phyloP scores from a whole-genome alignment of 1,140 invertebrate genomes.

The Heliconius eleuchia region DNA sequence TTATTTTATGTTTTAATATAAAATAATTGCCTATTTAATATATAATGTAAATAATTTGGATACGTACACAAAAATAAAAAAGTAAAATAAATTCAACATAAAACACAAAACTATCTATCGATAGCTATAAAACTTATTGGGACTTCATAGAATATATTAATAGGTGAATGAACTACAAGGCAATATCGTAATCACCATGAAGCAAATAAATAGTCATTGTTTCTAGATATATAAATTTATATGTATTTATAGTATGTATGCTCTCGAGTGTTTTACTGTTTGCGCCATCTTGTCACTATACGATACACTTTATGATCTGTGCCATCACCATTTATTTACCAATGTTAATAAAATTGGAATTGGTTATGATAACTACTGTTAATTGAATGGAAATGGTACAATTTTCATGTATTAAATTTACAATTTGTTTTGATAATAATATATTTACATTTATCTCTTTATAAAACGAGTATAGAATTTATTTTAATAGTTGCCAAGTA shows the following conservation, averaged over 20 bases:
- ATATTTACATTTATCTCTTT: background rate
- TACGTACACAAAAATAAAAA: background rate
- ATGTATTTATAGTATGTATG: background rate
- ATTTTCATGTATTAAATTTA: background rate
- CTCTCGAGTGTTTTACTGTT: background rate
- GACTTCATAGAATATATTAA: background rate
- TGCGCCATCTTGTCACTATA: background rate
- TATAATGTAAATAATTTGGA: too few relatives aligned
- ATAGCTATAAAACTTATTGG: background rate
- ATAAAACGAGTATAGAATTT: background rate
- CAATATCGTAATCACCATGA: background rate
- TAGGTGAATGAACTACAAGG: slow-evolving; percentile 6
- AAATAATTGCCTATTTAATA: background rate
- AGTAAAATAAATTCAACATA: background rate
- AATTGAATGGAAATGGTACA: background rate
- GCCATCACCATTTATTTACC: background rate
- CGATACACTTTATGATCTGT: background rate
- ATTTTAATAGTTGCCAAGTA: background rate
- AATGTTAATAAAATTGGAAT: background rate
- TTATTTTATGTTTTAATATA: background rate
- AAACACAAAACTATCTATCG: background rate
- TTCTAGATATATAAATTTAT: background rate
- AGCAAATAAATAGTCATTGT: background rate
- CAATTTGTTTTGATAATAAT: background rate
- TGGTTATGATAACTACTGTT: background rate